Evolutionary conservation across 2,113 vertebrate species (phyloP).

Genomic region (Hippocampus zosterae): DNA sequence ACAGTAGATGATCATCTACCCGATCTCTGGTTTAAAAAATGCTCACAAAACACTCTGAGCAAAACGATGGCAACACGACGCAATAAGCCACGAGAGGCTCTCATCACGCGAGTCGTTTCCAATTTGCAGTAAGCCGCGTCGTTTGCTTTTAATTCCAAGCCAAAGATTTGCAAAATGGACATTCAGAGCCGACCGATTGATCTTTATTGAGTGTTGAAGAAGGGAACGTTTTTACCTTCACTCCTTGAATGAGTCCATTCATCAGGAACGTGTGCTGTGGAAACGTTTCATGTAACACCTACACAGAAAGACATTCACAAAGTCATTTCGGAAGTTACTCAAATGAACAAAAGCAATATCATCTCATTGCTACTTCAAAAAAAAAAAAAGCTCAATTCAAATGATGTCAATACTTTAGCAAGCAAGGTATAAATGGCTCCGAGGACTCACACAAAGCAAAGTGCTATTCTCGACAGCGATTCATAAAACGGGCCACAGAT

Average conservation of each 20-base stretch:
- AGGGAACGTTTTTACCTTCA: conserved; percentile 80
- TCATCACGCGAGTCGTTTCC: no score
- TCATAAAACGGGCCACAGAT: neutral
- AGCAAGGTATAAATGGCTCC: neutral
- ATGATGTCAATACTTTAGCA: no score
- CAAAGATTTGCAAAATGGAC: no score
- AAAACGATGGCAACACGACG: neutral
- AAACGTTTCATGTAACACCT: conserved; percentile 95
- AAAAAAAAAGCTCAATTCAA: no score
- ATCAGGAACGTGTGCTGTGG: conserved; percentile 93
- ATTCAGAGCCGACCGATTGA: no score
- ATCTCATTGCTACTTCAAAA: no score
- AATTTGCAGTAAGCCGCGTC: no score
- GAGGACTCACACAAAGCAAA: neutral
- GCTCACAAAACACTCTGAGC: neutral
- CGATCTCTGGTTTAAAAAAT: neutral
- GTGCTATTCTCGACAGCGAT: neutral
- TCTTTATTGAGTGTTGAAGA: neutral
- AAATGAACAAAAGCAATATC: no score
- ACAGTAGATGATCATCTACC: neutral
- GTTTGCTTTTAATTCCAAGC: no score
- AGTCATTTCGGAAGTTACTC: no score
- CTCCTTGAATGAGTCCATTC: conserved; percentile 96
- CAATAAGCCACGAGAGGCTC: no score
- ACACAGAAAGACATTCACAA: neutral